phyloP scores from a whole-genome alignment of 2,113 vertebrate genomes.

The Camelus dromedarius region DNA sequence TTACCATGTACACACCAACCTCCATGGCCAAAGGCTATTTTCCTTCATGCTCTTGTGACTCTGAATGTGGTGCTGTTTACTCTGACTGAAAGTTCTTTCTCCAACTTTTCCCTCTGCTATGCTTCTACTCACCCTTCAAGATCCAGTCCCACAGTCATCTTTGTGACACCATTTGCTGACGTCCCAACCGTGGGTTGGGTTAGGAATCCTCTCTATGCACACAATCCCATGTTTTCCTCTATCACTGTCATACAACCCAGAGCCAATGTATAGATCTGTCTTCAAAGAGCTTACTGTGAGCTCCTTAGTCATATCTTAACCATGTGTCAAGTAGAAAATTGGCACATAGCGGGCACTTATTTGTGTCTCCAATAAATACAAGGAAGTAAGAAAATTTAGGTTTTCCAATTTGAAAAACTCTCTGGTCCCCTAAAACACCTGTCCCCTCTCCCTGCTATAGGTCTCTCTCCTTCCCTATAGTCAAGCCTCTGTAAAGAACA shows the following conservation, averaged over 20 bases:
- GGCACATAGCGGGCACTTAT: background rate
- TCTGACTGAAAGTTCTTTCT: slow-evolving; percentile 4
- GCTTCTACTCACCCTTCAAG: background rate
- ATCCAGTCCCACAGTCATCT: background rate
- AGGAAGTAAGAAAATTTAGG: slow-evolving; percentile 44
- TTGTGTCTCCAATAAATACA: slow-evolving; percentile 26
- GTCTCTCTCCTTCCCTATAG: background rate
- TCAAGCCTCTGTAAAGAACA: slow-evolving; percentile 22
- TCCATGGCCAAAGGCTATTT: background rate
- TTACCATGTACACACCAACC: background rate
- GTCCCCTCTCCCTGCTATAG: background rate
- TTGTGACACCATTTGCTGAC: slow-evolving; percentile 8
- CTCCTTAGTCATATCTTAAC: slow-evolving; percentile 2
- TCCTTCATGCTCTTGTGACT: background rate
- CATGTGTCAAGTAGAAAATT: background rate
- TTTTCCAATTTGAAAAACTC: slow-evolving; percentile 41
- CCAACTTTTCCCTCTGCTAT: background rate
- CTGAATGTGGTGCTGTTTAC: slow-evolving; percentile 17
- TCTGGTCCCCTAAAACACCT: background rate
- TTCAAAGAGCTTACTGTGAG: slow-evolving; percentile 17
- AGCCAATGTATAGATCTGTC: background rate
- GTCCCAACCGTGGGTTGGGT: background rate
- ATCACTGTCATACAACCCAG: background rate
- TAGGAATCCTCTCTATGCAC: background rate
- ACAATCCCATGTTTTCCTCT: slow-evolving; percentile 11